A percentile compares a stretch with the other conserved stretches of the same genome.
These are phyloP conservation scores for Gastrophryne carolinensis DNA, from an alignment of 2,797 vertebrate genomes.

Conservation along the genomic window DNA sequence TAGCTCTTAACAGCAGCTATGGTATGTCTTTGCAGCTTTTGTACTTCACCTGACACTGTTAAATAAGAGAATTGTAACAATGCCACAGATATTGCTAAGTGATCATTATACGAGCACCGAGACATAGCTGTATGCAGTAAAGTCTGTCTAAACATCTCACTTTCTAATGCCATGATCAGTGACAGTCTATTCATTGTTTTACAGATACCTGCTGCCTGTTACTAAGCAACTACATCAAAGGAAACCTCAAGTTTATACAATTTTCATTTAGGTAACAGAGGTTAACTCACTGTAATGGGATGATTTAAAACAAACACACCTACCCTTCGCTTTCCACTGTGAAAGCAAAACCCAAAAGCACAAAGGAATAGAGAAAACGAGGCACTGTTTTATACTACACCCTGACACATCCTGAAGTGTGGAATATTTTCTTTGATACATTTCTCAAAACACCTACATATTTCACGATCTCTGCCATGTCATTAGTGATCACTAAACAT, in stretches of 20 bases:
- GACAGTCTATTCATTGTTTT: slow-evolving; percentile 64
- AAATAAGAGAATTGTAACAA: slow-evolving; percentile 14
- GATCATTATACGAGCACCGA: slow-evolving; percentile 51
- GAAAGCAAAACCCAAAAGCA: slow-evolving; percentile 44
- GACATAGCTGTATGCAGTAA: slow-evolving; percentile 31
- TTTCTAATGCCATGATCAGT: slow-evolving; percentile 63
- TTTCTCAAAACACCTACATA: slow-evolving; percentile 50
- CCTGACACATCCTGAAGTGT: slow-evolving; percentile 44
- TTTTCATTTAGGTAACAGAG: slow-evolving; percentile 75
- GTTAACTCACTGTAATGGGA: slow-evolving; percentile 72
- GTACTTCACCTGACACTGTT: background rate
- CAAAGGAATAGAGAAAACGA: slow-evolving; percentile 15
- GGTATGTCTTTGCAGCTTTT: background rate
- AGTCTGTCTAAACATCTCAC: slow-evolving; percentile 50
- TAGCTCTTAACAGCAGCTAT: no score
- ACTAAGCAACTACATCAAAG: slow-evolving; percentile 68
- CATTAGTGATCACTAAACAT: slow-evolving; percentile 39
- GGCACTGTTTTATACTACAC: slow-evolving; percentile 11
- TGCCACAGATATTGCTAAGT: slow-evolving; percentile 38
- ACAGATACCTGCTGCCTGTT: slow-evolving; percentile 66
- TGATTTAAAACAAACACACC: slow-evolving; percentile 73
- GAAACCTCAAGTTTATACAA: slow-evolving; percentile 73
- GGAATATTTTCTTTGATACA: slow-evolving; percentile 48
- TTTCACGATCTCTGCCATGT: slow-evolving; percentile 46
- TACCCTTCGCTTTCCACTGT: slow-evolving; percentile 54